A percentile compares a stretch with the other conserved stretches of the same genome.
These are phyloP conservation scores for Catharus ustulatus DNA, from an alignment of 2,797 vertebrate species.

Conservation along the genomic window DNA sequence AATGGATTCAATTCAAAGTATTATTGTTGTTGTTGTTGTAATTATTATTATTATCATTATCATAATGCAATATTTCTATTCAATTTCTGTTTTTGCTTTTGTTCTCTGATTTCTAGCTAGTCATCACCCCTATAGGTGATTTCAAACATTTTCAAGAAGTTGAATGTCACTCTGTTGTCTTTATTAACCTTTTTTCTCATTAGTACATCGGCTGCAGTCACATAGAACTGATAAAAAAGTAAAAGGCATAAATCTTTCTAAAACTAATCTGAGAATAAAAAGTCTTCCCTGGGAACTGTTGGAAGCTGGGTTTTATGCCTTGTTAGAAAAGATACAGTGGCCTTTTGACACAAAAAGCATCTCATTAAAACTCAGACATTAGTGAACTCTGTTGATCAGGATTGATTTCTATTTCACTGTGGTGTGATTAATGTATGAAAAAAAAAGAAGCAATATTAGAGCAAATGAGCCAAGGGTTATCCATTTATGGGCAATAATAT, in stretches of 20 bases:
- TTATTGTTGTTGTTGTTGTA: background rate
- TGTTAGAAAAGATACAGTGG: background rate
- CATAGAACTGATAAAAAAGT: background rate
- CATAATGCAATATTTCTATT: background rate
- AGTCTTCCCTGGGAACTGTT: background rate
- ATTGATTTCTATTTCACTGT: constrained; percentile 42
- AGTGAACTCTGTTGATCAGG: constrained; percentile 27
- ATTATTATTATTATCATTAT: background rate
- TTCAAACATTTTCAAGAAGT: background rate
- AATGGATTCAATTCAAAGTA: background rate
- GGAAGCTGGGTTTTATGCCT: background rate
- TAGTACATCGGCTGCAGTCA: background rate
- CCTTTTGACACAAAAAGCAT: constrained; percentile 21
- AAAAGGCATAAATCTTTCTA: background rate
- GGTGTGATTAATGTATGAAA: constrained; percentile 38
- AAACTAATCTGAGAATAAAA: background rate
- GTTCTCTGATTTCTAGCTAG: background rate
- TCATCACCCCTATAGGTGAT: background rate
- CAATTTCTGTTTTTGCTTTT: background rate
- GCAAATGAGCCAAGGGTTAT: constrained; percentile 19
- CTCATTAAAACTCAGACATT: constrained; percentile 46
- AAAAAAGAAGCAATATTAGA: background rate
- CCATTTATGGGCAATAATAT: constrained; percentile 40
- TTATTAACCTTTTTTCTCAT: background rate
- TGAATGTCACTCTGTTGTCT: background rate